These are phyloP conservation scores for Agonopterix heracliana DNA, from an alignment of 2,888 invertebrate genomes.

Conservation along the genomic window DNA sequence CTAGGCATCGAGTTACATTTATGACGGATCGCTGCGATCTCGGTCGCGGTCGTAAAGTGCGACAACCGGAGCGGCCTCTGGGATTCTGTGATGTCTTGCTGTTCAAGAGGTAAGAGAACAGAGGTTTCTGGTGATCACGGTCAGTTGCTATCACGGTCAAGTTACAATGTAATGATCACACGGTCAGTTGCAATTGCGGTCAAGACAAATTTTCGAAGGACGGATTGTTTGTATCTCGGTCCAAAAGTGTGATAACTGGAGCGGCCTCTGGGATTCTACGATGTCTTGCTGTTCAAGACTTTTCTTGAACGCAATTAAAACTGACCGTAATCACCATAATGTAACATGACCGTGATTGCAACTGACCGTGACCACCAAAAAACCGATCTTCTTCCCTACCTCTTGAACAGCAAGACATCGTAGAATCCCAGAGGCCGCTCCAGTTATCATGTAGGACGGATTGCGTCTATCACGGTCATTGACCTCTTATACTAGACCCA, in stretches of 20 bases:
- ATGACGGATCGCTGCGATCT: slow-evolving; percentile 17
- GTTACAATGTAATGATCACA: too few species aligned
- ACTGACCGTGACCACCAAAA: neutral
- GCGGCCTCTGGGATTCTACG: slow-evolving; percentile 1
- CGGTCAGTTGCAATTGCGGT: neutral
- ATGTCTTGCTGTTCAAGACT: too few species aligned
- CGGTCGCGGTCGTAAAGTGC: slow-evolving; percentile 15
- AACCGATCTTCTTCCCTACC: neutral
- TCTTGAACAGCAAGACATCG: slow-evolving; percentile 4
- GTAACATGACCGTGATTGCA: too few species aligned
- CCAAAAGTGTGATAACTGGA: slow-evolving; percentile 12
- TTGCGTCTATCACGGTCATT: too few species aligned
- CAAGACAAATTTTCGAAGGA: too few species aligned
- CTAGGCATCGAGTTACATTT: slow-evolving; percentile 22
- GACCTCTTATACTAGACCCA: too few species aligned
- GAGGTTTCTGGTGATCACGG: neutral
- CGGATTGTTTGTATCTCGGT: slow-evolving; percentile 14
- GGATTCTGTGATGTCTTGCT: neutral
- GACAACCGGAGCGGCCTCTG: slow-evolving; percentile 5
- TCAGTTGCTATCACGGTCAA: neutral
- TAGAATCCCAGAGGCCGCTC: slow-evolving; percentile 2
- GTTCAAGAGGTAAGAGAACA: slow-evolving; percentile 1
- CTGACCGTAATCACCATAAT: too few species aligned
- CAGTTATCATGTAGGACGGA: too few species aligned
- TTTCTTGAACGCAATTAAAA: neutral